Evolutionary conservation across 1,140 invertebrate species (phyloP).

Genomic region (Reticulitermes speratus): DNA sequence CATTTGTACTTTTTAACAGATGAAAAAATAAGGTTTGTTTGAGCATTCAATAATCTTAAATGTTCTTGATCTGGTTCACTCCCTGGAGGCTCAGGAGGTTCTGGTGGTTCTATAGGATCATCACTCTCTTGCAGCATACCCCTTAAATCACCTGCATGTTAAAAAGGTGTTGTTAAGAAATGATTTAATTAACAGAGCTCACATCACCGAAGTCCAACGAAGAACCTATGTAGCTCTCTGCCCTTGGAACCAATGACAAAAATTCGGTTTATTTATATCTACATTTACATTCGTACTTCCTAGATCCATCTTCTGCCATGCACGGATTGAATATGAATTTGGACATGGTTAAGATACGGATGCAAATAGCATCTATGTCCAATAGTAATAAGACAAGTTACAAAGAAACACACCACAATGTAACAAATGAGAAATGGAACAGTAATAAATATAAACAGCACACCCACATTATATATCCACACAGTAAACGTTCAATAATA

Average conservation of each 20-base stretch:
- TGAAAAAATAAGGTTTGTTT: constrained; percentile 29
- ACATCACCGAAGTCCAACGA: not conserved
- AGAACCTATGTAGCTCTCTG: not conserved
- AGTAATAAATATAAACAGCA: too few species aligned
- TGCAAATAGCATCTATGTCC: too few species aligned
- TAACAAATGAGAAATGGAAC: too few species aligned
- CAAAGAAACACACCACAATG: too few species aligned
- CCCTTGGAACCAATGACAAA: not conserved
- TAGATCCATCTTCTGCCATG: too few species aligned
- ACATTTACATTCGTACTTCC: too few species aligned
- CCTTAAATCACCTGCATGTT: not conserved
- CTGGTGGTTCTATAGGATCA: constrained; percentile 15
- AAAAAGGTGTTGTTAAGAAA: not conserved
- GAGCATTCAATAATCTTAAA: constrained; percentile 28
- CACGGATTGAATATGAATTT: too few species aligned
- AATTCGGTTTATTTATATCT: too few species aligned
- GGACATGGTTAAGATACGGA: too few species aligned
- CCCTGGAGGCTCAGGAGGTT: constrained; percentile 25
- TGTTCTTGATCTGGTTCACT: constrained; percentile 24
- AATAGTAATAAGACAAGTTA: too few species aligned
- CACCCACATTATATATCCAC: too few species aligned
- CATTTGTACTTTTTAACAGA: constrained; percentile 40
- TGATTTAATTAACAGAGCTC: not conserved
- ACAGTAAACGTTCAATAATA: too few species aligned
- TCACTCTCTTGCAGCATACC: constrained; percentile 15